Evolutionary conservation across 37 sponge, comb jelly and placozoan genomes (phyloP).

Genomic region (Oscarella lobularis): DNA sequence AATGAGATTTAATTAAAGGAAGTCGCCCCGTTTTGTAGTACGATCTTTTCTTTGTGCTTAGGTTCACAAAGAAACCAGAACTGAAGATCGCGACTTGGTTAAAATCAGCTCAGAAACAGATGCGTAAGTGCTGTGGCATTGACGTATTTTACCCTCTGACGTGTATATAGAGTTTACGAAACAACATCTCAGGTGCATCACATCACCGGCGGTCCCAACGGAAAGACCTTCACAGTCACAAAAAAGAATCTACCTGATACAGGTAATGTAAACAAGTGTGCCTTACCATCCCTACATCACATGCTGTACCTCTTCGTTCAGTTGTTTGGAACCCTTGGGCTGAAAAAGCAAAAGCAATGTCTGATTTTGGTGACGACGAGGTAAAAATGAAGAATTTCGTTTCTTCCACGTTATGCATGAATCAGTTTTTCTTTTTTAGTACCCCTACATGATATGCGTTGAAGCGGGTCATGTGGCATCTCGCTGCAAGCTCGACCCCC

Average conservation of each 20-base stretch:
- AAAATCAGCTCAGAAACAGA: conserved; percentile 10
- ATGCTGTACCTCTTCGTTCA: conserved; percentile 22
- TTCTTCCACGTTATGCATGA: background rate
- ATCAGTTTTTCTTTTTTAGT: conserved; percentile 21
- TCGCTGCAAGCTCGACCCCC: background rate
- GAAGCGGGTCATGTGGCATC: conserved; percentile 73
- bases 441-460: conserved; percentile 76
- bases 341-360: conserved; percentile 77
- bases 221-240: conserved; percentile 35
- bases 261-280: conserved; percentile 31
- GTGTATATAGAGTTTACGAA: conserved; percentile 41
- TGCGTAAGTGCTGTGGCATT: conserved; percentile 3
- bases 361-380: conserved; percentile 91
- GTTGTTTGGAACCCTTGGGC: conserved; percentile 97
- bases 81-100: background rate
- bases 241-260: conserved; percentile 79
- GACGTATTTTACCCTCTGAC: too few relatives aligned
- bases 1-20: background rate
- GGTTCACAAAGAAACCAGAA: background rate
- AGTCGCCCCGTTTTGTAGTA: background rate
- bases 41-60: background rate
- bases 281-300: too few relatives aligned
- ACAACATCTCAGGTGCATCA: conserved; percentile 39
- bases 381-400: too few relatives aligned
- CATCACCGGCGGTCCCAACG: conserved; percentile 59